Base-by-base conservation (phyloP, 2,888 invertebrate species). In the Athalia cordata region DNA sequence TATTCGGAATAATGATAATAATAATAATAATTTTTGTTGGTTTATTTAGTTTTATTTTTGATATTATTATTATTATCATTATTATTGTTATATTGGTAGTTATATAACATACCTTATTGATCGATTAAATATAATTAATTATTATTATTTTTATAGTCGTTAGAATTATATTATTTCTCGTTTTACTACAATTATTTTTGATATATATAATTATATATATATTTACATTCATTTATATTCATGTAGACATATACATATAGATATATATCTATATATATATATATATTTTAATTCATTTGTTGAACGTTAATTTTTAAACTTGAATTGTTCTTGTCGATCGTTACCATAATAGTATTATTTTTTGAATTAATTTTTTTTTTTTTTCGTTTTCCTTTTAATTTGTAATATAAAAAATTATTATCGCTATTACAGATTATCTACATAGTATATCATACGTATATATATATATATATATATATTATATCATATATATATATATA, bases 401-500 rank as follows among this genome's bases (percentile, higher is more conserved):
- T 29, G 72, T 78, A 77, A 78, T 79, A 80, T 79, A 62, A 65
- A 84, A 83, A 83, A 84, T 83, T 82, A 83, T 84, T 82, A 82
- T 84, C 81, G 78, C 82, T 82, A 83, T 80, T 81, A 79, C 81
- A 80, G 79, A 74, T 29, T 29, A 29, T 29, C 79, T 81, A 80
- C 74, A 67, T 79, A 64, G 75, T 81, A 77, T 68, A 57, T 50
- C 52, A 55, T 50, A 47, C n/a, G n/a, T n/a, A 29, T 29, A 78
- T 81, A 80, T 68, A 67, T 79, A 55, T 50, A 47, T 29, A 29
- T 29, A 29, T 29, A 29, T 29, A 29, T 29, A 29, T 29, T 29
- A 29, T 29, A 29, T 29, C 29, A 2, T 29, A 29, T 29, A 29
- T 29, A 29, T 29, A 29, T 29, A 29, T 29, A 29, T 29, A 29